Base-by-base conservation (phyloP, 2,797 vertebrate species). In the Adrianichthys oophorus region DNA sequence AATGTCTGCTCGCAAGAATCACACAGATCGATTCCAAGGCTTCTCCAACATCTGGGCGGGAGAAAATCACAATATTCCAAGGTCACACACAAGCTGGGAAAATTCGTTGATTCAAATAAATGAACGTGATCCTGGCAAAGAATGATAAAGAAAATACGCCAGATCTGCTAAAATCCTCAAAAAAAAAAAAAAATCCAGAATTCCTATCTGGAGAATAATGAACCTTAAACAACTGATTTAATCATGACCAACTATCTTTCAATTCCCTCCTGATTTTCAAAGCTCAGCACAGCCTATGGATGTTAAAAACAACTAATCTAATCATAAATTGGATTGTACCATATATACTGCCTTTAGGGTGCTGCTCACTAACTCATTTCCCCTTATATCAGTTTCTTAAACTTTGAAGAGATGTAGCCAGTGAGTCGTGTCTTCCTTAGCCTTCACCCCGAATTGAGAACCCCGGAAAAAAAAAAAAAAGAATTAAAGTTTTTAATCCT, bases 51-150 rank as follows among this genome's bases (percentile, higher is more conserved):
- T 52, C 47, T 52, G 15, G 68, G 67, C 47, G 72, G 59, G 52
- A 65, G 70, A 51, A 79, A 78, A 84, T 70, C 62, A 56, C 61
- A 54, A 64, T 76, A 85, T 81, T 84, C 82, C 85, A 86, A 61
- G 73, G 61, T 82, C 80, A 78, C 80, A 67, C 80, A 83, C 19
- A 89, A 82, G 75, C 66, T 65, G 73, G 56, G 67, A 83, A 75
- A 69, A 57, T 13, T 58, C 64, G 6, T 29, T 18, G 4, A 24
- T 80, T 82, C 79, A 67, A 51, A 53, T 74, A 65, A 40, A 78
- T 73, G 72, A 49, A 59, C 46, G 45, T 43, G 48, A 43, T 66
- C 62, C 57, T 65, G 70, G 56, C 24, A 60, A 43, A 58, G 51
- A 50, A 53, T 16, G 45, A 66, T 45, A 60, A 43, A 61, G 62